Conservation (phyloP, 2,888 invertebrate genomes). For the Noctua janthe region DNA sequence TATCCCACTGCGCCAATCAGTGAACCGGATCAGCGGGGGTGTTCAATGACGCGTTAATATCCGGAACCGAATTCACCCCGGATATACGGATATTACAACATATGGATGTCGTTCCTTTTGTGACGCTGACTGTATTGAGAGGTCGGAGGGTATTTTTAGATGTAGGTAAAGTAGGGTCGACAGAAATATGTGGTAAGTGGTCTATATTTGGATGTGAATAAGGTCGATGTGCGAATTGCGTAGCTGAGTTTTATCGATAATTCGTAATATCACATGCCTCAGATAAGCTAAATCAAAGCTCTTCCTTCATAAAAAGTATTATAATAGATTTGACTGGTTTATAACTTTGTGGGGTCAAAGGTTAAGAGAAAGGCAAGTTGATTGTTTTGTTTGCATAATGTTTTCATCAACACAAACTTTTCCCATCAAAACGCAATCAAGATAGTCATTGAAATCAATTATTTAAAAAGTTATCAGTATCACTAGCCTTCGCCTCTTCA, state of each 20-base stretch:
- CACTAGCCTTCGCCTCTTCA: background rate
- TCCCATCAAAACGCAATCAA: background rate
- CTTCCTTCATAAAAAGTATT: background rate
- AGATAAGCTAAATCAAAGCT: background rate
- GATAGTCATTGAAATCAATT: background rate
- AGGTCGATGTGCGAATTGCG: background rate
- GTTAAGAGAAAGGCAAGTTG: background rate
- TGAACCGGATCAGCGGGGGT: constrained; percentile 37
- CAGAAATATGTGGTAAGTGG: background rate
- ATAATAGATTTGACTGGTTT: background rate
- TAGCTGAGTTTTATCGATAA: background rate
- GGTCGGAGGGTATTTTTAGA: background rate
- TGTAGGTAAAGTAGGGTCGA: background rate
- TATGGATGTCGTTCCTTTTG: constrained; percentile 20
- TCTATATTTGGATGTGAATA: background rate
- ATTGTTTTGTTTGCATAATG: background rate
- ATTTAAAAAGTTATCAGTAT: background rate
- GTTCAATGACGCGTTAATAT: constrained; percentile 56
- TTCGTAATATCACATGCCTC: background rate
- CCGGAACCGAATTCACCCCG: constrained; percentile 29
- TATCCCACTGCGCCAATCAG: constrained; percentile 24
- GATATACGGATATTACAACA: constrained; percentile 39
- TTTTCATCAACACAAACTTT: background rate
- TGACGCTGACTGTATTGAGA: constrained; percentile 27
- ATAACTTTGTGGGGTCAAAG: too few relatives aligned